Evolutionary conservation across 2,797 vertebrate species (phyloP), one percentile per base, ranked within the genome.

Genomic region (Falco naumanni): DNA sequence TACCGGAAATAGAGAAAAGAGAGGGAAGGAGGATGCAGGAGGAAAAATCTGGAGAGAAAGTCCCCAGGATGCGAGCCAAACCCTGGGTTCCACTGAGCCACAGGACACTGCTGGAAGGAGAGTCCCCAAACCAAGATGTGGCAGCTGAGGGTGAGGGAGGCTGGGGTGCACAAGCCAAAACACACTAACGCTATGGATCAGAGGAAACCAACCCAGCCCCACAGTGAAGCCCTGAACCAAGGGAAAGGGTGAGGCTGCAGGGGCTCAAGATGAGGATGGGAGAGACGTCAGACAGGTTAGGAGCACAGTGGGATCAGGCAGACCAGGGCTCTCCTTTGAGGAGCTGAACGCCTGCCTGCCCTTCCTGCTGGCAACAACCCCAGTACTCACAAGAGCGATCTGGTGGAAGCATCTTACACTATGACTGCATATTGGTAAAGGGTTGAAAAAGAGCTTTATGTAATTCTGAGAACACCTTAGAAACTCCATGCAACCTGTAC

Each of bases 21-120:
- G 31, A 85, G 63, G 33, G 48, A 41, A 70, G 26, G 39, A 80
- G 37, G 48, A 71, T 37, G 31, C 9, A 74, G 47, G 69, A 68
- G 47, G 18, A 89, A 39, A 86, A 63, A 11, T 39, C 3, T 20
- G 45, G 47, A 85, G 28, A 45, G 56, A 59, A 57, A 33, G 11
- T 56, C 9, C 19, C 9, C 31, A 26, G 43, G 60, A 33, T 8
- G 37, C 0, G 2, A 61, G 75, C 48, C n/a, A 86, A 57, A 71
- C 11, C 8, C 11, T 0, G 4, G 43, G 37, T 25, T 21, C 19
- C 74, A 16, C 28, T 0, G 17, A 74, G 64, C 10, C 1, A 0
- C 45, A 34, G 70, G n/a, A n/a, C 71, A 16, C 28, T 31, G 45
- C 50, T 45, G 37, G 48, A 8, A 66, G 25, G 15, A 61, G 37